Evolutionary conservation across 2,113 vertebrate species (phyloP).

Genomic region (Petaurus breviceps): DNA sequence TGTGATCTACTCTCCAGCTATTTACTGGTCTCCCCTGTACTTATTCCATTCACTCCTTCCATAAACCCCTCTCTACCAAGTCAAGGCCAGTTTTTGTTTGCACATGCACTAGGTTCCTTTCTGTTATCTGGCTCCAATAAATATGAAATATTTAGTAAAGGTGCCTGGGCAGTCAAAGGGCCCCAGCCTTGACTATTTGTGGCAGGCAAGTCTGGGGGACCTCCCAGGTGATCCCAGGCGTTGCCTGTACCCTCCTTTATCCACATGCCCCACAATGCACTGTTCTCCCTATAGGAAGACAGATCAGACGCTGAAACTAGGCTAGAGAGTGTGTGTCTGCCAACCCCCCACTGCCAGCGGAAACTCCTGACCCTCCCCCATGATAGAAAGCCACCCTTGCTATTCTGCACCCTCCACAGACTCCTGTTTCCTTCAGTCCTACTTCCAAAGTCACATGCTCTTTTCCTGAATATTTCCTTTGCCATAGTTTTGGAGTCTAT

Average conservation of each 20-base stretch:
- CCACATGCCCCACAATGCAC: not conserved
- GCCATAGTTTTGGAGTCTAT: slow-evolving; percentile 37
- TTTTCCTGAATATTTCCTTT: not conserved
- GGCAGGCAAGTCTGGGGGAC: not conserved
- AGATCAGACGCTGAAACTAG: not conserved
- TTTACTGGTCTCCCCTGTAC: not conserved
- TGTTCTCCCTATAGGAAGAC: not conserved
- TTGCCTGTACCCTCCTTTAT: not conserved
- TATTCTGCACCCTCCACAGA: not conserved
- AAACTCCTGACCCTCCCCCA: not conserved
- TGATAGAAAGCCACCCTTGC: not conserved
- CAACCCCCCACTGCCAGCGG: not conserved
- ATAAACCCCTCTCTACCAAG: not conserved
- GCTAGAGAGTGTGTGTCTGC: not conserved
- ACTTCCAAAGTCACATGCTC: not conserved
- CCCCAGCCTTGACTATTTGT: too few relatives aligned
- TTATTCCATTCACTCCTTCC: not conserved
- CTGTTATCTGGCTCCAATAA: not conserved
- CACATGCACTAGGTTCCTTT: not conserved
- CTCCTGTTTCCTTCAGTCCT: not conserved
- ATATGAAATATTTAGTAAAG: not conserved
- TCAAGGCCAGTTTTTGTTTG: not conserved
- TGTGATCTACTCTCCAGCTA: not conserved
- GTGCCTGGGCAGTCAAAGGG: not conserved
- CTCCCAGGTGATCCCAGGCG: not conserved